Conservation (phyloP, 2,888 invertebrate species). For the Hipparchia semele region DNA sequence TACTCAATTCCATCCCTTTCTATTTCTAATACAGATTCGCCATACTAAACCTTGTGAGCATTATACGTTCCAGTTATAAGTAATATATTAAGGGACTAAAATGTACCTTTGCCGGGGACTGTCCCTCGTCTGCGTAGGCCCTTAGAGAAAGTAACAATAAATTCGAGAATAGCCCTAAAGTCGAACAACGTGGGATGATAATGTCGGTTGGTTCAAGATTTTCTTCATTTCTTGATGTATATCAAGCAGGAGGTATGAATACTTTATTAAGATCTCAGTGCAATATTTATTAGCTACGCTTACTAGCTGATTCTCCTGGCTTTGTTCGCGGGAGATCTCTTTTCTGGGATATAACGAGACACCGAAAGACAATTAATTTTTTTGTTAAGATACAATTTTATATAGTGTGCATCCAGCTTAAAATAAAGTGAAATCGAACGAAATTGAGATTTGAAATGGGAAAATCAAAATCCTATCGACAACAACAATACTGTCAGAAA, state of each 20-base stretch:
- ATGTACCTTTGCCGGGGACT: too few species aligned
- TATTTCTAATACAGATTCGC: too few species aligned
- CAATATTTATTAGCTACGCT: constrained; percentile 30
- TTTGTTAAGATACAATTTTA: too few species aligned
- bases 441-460: constrained; percentile 12
- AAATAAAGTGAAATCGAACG: constrained; percentile 8
- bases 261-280: constrained; percentile 62
- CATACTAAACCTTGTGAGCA: too few species aligned
- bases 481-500: constrained; percentile 28
- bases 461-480: constrained; percentile 26
- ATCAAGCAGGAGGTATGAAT: constrained; percentile 64
- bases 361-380: background rate
- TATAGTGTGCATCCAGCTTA: constrained; percentile 5
- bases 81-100: too few species aligned
- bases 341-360: background rate
- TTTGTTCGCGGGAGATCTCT: too few species aligned
- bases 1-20: too few species aligned
- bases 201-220: constrained; percentile 59
- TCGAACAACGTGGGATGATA: constrained; percentile 56
- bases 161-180: constrained; percentile 50
- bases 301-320: too few species aligned
- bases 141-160: background rate
- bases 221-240: constrained; percentile 62
- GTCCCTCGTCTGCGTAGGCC: too few species aligned
- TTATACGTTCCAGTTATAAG: too few species aligned